Conservation (phyloP, 2,797 vertebrate genomes). For the Distichodus sexfasciatus region DNA sequence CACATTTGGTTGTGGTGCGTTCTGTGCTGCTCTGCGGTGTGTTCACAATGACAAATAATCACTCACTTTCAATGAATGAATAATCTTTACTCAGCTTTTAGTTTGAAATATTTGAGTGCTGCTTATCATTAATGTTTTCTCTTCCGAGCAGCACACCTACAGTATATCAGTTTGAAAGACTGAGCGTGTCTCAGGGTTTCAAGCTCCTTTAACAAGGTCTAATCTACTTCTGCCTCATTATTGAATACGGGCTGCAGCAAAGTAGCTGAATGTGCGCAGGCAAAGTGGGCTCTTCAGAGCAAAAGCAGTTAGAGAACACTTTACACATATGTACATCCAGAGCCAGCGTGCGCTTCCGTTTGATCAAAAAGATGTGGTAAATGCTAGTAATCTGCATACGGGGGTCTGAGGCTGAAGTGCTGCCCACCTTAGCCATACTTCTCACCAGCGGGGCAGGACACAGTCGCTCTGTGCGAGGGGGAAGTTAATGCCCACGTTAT, state of each 20-base stretch:
- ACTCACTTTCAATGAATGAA: no score
- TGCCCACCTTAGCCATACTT: slow-evolving; percentile 48
- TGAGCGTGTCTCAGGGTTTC: no score
- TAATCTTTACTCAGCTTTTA: no score
- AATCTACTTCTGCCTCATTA: background rate
- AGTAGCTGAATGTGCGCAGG: background rate
- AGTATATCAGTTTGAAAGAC: no score
- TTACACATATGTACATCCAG: background rate
- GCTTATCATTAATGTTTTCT: no score
- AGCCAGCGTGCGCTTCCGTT: slow-evolving; percentile 4
- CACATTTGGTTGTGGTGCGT: no score
- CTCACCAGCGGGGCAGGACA: slow-evolving; percentile 31
- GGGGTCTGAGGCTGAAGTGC: slow-evolving; percentile 45
- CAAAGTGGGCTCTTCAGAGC: no score
- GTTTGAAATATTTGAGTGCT: no score
- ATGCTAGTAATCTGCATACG: slow-evolving; percentile 25
- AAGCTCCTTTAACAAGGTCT: background rate
- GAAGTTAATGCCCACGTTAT: slow-evolving; percentile 46
- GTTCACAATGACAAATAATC: no score
- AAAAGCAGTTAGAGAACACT: slow-evolving; percentile 24
- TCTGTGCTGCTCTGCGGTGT: no score
- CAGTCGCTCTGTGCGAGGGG: slow-evolving; percentile 33
- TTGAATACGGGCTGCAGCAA: no score
- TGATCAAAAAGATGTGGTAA: slow-evolving; percentile 48
- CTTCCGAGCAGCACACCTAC: no score